A percentile compares a stretch with the other conserved stretches of the same genome.
phyloP scores from a whole-genome alignment of 1,140 invertebrate genomes.

The Drosophila arawakana region DNA sequence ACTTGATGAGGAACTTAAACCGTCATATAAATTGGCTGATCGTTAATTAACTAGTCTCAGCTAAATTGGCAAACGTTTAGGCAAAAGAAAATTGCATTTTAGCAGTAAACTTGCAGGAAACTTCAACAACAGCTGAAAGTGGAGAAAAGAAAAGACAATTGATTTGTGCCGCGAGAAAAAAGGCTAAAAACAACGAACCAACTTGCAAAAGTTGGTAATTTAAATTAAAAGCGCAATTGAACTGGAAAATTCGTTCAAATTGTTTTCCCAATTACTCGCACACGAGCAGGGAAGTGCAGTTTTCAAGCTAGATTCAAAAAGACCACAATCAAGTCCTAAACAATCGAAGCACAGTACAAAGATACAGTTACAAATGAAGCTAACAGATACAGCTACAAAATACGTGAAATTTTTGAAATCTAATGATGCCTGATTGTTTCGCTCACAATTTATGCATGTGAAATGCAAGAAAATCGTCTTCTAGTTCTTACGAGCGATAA shows the following conservation, averaged over 20 bases:
- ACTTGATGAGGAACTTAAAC: slow-evolving; percentile 19
- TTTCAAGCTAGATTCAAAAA: slow-evolving; percentile 12
- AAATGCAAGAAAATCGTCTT: slow-evolving; percentile 57
- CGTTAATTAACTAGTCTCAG: slow-evolving; percentile 70
- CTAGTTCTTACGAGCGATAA: slow-evolving; percentile 17
- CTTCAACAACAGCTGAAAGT: slow-evolving; percentile 37
- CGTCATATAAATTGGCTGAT: slow-evolving; percentile 53
- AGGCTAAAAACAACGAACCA: slow-evolving; percentile 19
- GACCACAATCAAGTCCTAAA: slow-evolving; percentile 64
- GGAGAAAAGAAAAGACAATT: slow-evolving; percentile 7
- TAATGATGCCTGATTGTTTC: slow-evolving; percentile 64
- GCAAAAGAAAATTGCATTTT: slow-evolving; percentile 41
- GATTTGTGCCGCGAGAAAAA: slow-evolving; percentile 21
- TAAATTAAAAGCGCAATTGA: slow-evolving; percentile 83
- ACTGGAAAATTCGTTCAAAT: slow-evolving; percentile 81
- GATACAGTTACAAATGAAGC: not conserved
- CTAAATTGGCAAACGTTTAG: slow-evolving; percentile 59
- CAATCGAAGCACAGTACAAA: slow-evolving; percentile 39
- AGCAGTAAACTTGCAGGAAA: slow-evolving; percentile 28
- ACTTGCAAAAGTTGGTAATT: slow-evolving; percentile 61
- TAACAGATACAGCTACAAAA: slow-evolving; percentile 27
- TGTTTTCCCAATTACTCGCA: slow-evolving; percentile 73
- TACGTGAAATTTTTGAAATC: slow-evolving; percentile 70
- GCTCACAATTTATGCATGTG: slow-evolving; percentile 77
- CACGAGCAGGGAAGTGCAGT: slow-evolving; percentile 35